A percentile compares a stretch with the other conserved stretches of the same genome.
Evolutionary conservation across 1,140 invertebrate genomes (phyloP).

Genomic region (Parapsyche elsis): DNA sequence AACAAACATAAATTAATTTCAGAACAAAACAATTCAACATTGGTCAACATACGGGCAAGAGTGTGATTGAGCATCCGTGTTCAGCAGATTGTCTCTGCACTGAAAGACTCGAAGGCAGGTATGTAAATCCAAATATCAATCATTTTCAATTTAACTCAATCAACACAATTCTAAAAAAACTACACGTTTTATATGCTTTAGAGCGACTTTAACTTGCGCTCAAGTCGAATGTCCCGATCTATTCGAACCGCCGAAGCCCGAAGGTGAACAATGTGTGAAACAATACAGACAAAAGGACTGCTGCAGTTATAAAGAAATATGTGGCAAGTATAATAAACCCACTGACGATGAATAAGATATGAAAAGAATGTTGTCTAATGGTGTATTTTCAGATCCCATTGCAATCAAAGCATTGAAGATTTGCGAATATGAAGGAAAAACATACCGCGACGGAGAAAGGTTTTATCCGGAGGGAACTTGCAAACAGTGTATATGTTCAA

Average conservation of each 20-base stretch:
- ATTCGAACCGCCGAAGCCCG: conserved; percentile 22
- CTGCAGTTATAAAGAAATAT: conserved; percentile 52
- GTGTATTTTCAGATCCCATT: conserved; percentile 51
- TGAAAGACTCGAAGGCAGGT: conserved; percentile 33
- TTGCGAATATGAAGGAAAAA: conserved; percentile 64
- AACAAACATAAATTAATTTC: conserved; percentile 25
- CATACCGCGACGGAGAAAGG: conserved; percentile 65
- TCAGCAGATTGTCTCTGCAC: conserved; percentile 45
- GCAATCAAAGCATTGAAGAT: conserved; percentile 61
- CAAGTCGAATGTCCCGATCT: conserved; percentile 52
- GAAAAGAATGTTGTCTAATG: conserved; percentile 8
- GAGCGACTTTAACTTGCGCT: conserved; percentile 43
- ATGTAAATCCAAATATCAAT: not conserved
- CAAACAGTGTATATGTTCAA: conserved; percentile 65
- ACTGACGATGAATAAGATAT: not conserved
- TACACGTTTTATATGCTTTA: not conserved
- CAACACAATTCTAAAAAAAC: not conserved
- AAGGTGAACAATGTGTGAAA: conserved; percentile 35
- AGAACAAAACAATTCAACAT: conserved; percentile 42
- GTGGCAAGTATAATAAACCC: conserved; percentile 35
- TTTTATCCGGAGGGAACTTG: conserved; percentile 66
- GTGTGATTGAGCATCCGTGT: conserved; percentile 47
- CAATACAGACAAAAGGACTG: conserved; percentile 50
- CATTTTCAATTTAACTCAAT: not conserved
- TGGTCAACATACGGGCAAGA: conserved; percentile 28